These are phyloP conservation scores for Mastomys coucha DNA, from an alignment of 2,113 vertebrate genomes.

Conservation along the genomic window DNA sequence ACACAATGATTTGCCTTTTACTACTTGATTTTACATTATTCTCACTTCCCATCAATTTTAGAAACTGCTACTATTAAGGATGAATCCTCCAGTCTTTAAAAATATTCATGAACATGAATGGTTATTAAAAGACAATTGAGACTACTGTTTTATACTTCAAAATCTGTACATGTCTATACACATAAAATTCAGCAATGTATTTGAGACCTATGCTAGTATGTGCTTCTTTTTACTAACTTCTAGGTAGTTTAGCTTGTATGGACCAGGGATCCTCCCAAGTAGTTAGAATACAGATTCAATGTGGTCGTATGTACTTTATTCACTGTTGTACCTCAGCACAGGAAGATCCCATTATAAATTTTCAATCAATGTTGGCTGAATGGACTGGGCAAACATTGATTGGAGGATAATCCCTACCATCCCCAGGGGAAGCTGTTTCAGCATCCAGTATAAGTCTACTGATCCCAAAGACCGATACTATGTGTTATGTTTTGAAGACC, in stretches of 20 bases:
- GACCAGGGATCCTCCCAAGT: not conserved
- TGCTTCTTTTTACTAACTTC: not conserved
- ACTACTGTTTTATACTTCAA: not conserved
- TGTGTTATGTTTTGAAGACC: not conserved
- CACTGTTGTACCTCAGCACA: too few relatives aligned
- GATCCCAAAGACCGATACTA: not conserved
- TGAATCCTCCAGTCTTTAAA: not conserved
- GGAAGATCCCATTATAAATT: not conserved
- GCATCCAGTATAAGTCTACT: too few relatives aligned
- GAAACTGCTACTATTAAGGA: not conserved
- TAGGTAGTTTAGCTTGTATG: not conserved
- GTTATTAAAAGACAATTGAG: not conserved
- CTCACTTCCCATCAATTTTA: not conserved
- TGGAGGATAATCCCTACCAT: not conserved
- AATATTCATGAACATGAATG: not conserved
- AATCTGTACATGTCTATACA: not conserved
- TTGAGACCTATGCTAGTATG: not conserved
- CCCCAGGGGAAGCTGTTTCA: not conserved
- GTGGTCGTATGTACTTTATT: not conserved
- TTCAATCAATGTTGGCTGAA: not conserved
- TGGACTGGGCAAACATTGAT: not conserved
- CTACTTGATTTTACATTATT: not conserved
- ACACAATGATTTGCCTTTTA: not conserved
- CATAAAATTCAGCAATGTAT: not conserved
- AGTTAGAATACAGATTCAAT: not conserved